Conservation (phyloP, 2,888 invertebrate species). For the Halocaridina rubra region DNA sequence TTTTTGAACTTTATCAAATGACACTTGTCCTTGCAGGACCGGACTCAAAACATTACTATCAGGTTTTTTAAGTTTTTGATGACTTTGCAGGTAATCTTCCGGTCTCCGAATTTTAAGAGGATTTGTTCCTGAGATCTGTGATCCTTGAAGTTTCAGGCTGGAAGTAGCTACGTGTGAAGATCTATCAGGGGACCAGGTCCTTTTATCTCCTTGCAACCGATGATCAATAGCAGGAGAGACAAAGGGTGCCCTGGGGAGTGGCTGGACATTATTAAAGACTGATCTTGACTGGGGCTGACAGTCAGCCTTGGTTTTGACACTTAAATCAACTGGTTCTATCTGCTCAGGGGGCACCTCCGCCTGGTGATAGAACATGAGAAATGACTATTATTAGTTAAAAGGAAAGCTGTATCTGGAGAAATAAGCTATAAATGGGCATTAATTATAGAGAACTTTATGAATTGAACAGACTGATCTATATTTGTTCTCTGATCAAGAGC, state of each 20-base stretch:
- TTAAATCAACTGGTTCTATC: conserved; percentile 61
- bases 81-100: not conserved
- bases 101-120: not conserved
- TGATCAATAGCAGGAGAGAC: not conserved
- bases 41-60: too few species aligned
- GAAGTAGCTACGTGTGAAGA: not conserved
- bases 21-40: too few species aligned
- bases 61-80: too few species aligned
- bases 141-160: not conserved
- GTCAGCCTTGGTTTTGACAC: conserved; percentile 51
- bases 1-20: too few species aligned
- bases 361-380: too few species aligned
- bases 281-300: conserved; percentile 2
- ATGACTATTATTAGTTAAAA: too few species aligned
- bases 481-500: too few species aligned
- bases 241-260: conserved; percentile 15
- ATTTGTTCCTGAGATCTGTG: not conserved
- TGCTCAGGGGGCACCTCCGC: conserved; percentile 62
- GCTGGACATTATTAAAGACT: conserved; percentile 14
- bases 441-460: too few species aligned
- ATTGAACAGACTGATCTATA: too few species aligned
- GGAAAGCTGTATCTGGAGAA: too few species aligned
- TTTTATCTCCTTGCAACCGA: not conserved
- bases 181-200: not conserved
- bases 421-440: too few species aligned